Evolutionary conservation across 2,888 invertebrate species (phyloP), one percentile per base, ranked within the genome.

Genomic region (Polymixis lichenea): DNA sequence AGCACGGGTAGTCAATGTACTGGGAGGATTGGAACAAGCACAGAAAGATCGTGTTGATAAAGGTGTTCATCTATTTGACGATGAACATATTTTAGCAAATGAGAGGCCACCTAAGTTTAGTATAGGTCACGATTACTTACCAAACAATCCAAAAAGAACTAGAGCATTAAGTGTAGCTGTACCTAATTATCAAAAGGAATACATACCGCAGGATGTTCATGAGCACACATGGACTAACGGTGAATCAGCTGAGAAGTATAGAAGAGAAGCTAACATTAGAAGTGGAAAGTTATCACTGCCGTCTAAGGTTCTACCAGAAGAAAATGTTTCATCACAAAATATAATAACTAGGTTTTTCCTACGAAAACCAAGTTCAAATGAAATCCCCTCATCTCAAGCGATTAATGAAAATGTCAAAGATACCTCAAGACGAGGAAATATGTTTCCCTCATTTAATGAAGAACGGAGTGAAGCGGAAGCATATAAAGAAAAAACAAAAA

Each of bases 1-100:
- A 73, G 98, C 98, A 0, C 97, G 98, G 91, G 97, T 98, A 62
- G 98, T 98, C 0, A 98, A 98, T 88, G 98, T 98, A 19, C 93
- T 98, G 76, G 98, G 98, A 38, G 97, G 97, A 7, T 95, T 97
- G 15, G 96, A 97, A 64, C 94, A 94, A 61, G 95, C 95, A 28
- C 94, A 95, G 65, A 93, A 95, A 84, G 95, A 95, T 32, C 94
- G 95, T 62, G 94, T 94, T 80, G 95, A 96, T 25, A 97, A 95
- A 86, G 97, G 97, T 1, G 96, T 98, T 64, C 97, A 98, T 87
- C 97, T 98, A 69, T 98, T 98, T 91, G 97, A 97, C 22, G 98
- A 98, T 89, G 97, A 97, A 1, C 97, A 98, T 85, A 98, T 98
- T 74, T 93, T 98, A 77, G 97, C 98, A 4, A 98, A 97, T 90